Percentiles rank a stretch among this genome's conserved stretches.
Evolutionary conservation across 1,140 invertebrate species (phyloP).

Genomic region (Anastatus disparis): DNA sequence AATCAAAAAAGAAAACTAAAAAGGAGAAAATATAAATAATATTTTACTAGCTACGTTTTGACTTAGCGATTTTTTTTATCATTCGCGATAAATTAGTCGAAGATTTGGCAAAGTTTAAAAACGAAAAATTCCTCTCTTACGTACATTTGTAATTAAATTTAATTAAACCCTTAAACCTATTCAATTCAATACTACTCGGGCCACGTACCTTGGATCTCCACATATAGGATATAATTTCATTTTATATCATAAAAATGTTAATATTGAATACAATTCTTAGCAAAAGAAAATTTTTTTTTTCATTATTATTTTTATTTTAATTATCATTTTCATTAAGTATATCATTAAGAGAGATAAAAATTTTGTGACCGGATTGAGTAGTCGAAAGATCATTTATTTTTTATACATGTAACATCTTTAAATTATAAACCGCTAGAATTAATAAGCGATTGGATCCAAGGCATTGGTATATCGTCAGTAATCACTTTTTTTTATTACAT

Average conservation of each 20-base stretch:
- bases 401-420: conserved; percentile 33
- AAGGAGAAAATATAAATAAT: no score
- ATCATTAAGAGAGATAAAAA: conserved; percentile 24
- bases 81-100: conserved; percentile 25
- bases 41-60: conserved; percentile 37
- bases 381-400: conserved; percentile 46
- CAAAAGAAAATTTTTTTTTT: conserved; percentile 43
- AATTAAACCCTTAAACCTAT: conserved; percentile 24
- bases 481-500: conserved; percentile 53
- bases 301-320: conserved; percentile 15
- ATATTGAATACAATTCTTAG: conserved; percentile 36
- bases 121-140: conserved; percentile 10
- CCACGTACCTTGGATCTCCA: conserved; percentile 36
- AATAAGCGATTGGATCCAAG: conserved; percentile 57
- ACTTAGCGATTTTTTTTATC: conserved; percentile 37
- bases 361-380: conserved; percentile 39
- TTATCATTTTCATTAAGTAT: conserved; percentile 17
- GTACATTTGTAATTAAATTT: conserved; percentile 26
- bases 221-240: neutral
- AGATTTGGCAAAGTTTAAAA: conserved; percentile 30
- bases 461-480: conserved; percentile 57
- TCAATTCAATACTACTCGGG: conserved; percentile 8
- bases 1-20: conserved; percentile 22
- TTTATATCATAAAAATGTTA: conserved; percentile 1
- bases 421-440: conserved; percentile 38